phyloP scores from a whole-genome alignment of 2,797 vertebrate species.

The Enteromius trimaculatus region DNA sequence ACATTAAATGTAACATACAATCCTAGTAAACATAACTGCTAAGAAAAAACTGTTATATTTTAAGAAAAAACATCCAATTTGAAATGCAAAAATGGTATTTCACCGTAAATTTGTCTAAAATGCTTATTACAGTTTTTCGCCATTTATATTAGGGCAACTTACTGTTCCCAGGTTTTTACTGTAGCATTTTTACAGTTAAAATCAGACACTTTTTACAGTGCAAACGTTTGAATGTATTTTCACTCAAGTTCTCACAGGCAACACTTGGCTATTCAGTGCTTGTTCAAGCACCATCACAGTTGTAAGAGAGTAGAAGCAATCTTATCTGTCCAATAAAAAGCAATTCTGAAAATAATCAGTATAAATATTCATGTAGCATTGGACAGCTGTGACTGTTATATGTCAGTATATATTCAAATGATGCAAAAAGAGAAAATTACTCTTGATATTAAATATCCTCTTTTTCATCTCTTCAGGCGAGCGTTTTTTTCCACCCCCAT shows the following conservation, averaged over 20 bases:
- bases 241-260: neutral
- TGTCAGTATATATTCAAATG: neutral
- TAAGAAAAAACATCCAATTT: too few relatives aligned
- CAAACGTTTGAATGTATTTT: neutral
- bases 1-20: too few relatives aligned
- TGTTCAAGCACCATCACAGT: conserved; percentile 1
- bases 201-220: too few relatives aligned
- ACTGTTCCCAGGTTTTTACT: too few relatives aligned
- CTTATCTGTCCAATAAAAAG: neutral
- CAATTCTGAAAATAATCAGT: neutral
- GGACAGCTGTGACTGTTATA: neutral
- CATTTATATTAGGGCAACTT: too few relatives aligned
- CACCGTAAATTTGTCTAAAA: too few relatives aligned
- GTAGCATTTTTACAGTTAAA: too few relatives aligned
- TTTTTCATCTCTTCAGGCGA: conserved; percentile 79
- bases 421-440: neutral
- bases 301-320: neutral
- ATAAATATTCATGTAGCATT: neutral
- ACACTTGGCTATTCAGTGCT: neutral
- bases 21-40: too few relatives aligned
- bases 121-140: too few relatives aligned
- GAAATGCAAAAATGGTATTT: too few relatives aligned
- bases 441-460: neutral
- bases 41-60: too few relatives aligned
- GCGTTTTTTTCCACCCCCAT: conserved; percentile 93